phyloP scores from a whole-genome alignment of 2,888 invertebrate species.

The Monoplex corrugatus region DNA sequence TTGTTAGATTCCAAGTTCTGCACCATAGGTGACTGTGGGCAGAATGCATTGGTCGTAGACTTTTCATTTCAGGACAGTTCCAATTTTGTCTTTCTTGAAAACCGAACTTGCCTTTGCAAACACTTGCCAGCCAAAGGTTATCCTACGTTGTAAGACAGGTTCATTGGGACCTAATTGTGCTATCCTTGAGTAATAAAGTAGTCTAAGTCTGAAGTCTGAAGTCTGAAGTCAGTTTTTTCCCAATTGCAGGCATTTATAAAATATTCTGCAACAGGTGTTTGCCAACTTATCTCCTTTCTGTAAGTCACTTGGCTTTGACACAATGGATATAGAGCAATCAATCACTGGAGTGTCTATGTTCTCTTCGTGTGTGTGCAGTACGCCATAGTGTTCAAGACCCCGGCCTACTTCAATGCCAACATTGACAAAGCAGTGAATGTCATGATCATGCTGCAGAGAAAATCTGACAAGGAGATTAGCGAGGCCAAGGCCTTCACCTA shows the following conservation, averaged over 20 bases:
- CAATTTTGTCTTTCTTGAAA: too few species aligned
- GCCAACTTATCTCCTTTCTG: too few species aligned
- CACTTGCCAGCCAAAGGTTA: too few species aligned
- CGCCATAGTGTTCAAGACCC: conserved; percentile 86
- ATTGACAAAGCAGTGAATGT: conserved; percentile 90
- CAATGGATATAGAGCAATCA: not conserved
- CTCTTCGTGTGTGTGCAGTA: conserved; percentile 80
- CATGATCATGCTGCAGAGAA: conserved; percentile 90
- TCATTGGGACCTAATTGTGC: too few species aligned
- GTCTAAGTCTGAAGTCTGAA: too few species aligned
- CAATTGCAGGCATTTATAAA: not conserved
- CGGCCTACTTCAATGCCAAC: conserved; percentile 87
- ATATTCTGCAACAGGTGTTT: not conserved
- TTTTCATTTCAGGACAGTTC: too few species aligned
- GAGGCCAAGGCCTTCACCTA: conserved; percentile 93
- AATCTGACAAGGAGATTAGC: conserved; percentile 92
- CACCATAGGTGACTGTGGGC: too few species aligned
- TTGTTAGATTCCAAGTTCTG: too few species aligned
- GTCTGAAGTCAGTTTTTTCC: not conserved
- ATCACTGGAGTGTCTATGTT: not conserved
- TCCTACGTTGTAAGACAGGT: too few species aligned
- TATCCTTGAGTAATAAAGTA: too few species aligned
- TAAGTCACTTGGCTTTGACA: not conserved
- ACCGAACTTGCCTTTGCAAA: too few species aligned
- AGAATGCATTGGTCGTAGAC: too few species aligned